Evolutionary conservation across 1,140 invertebrate genomes (phyloP), one percentile per base, ranked within the genome.

Genomic region (Macrostomum lignano): DNA sequence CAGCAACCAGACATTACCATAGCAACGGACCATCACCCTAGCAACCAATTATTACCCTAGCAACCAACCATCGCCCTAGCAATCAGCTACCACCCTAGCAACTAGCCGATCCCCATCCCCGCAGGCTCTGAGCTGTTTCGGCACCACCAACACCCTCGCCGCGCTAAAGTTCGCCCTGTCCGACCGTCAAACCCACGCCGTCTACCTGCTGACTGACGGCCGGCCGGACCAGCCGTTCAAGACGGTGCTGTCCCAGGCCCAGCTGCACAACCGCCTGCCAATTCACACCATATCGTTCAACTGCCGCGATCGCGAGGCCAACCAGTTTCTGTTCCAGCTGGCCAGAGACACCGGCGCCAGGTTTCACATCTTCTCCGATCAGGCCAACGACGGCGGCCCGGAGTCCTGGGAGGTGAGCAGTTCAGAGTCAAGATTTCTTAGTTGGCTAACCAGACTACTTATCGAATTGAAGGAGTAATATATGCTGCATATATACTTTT

Each of bases 241-340:
- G 35, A 46, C 52, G 7, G 50, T 58, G 35, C 42, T 57, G 15
- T 49, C 52, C 20, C 54, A 57, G 38, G 47, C 55, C 15, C 44
- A 49, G 32, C 44, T 55, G 40, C 45, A 52, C 35, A 45, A 47
- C 23, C 36, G 39, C 26, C 42, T 58, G 15, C 54, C 55, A 3
- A 44, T 57, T 21, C 54, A 59, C 38, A 48, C 54, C 1, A 56
- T 59, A 21, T 50, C 52, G 6, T 59, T 59, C 40, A 59, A 59
- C 46, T 56, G 52, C 39, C 45, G 49, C 33, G 54, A 59, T 36
- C 41, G 31, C n/a, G 50, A 54, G 28, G 55, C 54, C 7, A 59
- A 58, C 35, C 39, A 47, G 25, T 59, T 59, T 38, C 39, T 59
- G 26, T 28, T 7, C 4, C 14, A 28, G 19, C 19, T 28, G 4